These are phyloP conservation scores for Cephus pygmeus DNA, from an alignment of 2,888 invertebrate genomes.

Conservation along the genomic window DNA sequence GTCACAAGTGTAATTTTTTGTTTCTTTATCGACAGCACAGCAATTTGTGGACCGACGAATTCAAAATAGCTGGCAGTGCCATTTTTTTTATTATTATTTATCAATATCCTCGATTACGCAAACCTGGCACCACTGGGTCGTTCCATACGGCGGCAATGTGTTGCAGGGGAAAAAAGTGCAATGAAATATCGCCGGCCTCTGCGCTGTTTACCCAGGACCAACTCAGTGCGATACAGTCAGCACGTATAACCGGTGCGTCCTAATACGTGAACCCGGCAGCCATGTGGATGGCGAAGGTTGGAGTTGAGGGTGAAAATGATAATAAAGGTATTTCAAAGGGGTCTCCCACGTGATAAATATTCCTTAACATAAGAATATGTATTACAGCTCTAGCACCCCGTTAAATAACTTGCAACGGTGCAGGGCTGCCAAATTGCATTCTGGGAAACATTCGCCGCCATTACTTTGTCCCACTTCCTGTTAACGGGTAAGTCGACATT, in stretches of 20 bases:
- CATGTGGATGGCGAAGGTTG: background rate
- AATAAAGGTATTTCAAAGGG: background rate
- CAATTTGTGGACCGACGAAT: background rate
- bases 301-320: background rate
- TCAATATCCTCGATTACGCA: background rate
- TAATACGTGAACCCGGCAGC: background rate
- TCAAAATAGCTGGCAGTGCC: background rate
- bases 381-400: background rate
- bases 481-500: background rate
- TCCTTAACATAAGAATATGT: background rate
- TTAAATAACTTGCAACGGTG: background rate
- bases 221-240: background rate
- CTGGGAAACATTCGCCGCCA: background rate
- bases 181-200: background rate
- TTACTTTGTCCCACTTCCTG: background rate
- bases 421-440: background rate
- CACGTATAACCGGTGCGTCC: background rate
- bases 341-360: background rate
- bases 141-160: background rate
- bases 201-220: background rate
- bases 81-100: background rate
- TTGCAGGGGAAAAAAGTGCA: background rate
- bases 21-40: background rate
- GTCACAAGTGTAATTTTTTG: background rate
- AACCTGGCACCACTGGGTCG: background rate